Percentiles rank a stretch among this genome's conserved stretches.
phyloP scores from a whole-genome alignment of 2,888 invertebrate genomes.

The Bibio marci region DNA sequence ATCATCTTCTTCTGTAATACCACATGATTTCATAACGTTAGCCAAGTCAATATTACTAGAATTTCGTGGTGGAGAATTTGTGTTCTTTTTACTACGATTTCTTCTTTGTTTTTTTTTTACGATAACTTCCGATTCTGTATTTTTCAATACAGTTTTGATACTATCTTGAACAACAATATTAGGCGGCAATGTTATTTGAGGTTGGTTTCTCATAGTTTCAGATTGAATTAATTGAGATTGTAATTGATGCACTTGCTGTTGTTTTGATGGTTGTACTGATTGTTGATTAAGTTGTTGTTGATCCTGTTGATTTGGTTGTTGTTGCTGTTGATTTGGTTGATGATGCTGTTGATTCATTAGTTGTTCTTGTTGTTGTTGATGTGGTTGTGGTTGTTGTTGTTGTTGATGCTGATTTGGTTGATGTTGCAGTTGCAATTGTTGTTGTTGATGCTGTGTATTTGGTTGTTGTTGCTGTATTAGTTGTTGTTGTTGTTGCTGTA shows the following conservation, averaged over 20 bases:
- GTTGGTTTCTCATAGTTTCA: neutral
- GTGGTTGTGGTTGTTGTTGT: neutral
- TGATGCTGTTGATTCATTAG: neutral
- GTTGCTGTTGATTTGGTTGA: neutral
- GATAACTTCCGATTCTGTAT: too few relatives aligned
- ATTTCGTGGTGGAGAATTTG: conserved; percentile 11
- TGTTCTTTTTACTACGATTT: neutral
- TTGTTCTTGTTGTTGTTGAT: neutral
- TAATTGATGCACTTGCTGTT: too few relatives aligned
- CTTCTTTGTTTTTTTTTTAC: neutral
- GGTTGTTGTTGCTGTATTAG: conserved; percentile 9
- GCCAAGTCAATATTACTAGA: conserved; percentile 44
- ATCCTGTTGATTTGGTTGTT: too few relatives aligned
- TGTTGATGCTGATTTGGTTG: conserved; percentile 15
- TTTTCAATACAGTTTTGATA: too few relatives aligned
- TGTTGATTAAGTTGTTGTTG: too few relatives aligned
- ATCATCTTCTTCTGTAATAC: conserved; percentile 51
- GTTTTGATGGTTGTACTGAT: too few relatives aligned
- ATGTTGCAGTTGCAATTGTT: conserved; percentile 15
- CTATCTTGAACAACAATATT: too few relatives aligned
- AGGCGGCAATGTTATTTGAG: too few relatives aligned
- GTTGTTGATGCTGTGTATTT: conserved; percentile 14
- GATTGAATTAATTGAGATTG: neutral
- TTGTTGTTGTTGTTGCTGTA: conserved; percentile 6
- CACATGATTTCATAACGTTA: conserved; percentile 56